Base-by-base conservation (phyloP, 2,888 invertebrate species). In the Fragum fragum region DNA sequence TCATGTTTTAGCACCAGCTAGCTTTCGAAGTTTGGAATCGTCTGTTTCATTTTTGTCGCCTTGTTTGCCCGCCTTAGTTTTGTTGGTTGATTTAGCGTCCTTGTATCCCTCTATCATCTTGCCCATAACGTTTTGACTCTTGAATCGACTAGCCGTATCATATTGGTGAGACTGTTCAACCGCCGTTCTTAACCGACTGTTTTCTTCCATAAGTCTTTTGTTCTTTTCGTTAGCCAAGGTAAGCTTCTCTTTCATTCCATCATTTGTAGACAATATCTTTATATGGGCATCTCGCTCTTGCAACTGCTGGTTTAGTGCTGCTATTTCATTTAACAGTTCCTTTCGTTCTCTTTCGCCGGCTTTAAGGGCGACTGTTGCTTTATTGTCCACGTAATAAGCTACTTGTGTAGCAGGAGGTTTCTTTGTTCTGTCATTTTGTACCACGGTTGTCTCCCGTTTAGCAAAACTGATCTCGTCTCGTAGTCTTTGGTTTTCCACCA, bases 101-200 rank as follows among this genome's bases (percentile, higher is more conserved):
- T 79, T 73, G 26, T 79, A 79, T 3, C 83, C 79, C 29, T 83
- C 83, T 39, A 83, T 79, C 69, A 83, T 79, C 18, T 69, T 73
- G 6, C 83, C 83, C 7, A 76, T 73, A 3, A 83, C 74, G 16
- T 76, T 36, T 18, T 76, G 79, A 47, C 76, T 71, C 39, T 63
- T 68, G 63, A 83, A 83, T 7, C 83, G 42, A 36, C 79, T 79
- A 18, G 74, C 79, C 0, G 66, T 72, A 55, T 83, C 83, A 14
- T 29, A 11, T 11, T 52, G 26, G 16, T 83, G 76, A 5, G 73
- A 32, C 63, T 83, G 73, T 42, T 83, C 80, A 29, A 85, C 57
- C 7, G 79, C 75, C 26, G 74, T 78, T 42, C 79, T 68, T 23
- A 85, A 59, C 61, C 81, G 72, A 36, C 66, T 57, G 53, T 83